Conservation (phyloP, 2,888 invertebrate genomes). For the Machimus atricapillus region DNA sequence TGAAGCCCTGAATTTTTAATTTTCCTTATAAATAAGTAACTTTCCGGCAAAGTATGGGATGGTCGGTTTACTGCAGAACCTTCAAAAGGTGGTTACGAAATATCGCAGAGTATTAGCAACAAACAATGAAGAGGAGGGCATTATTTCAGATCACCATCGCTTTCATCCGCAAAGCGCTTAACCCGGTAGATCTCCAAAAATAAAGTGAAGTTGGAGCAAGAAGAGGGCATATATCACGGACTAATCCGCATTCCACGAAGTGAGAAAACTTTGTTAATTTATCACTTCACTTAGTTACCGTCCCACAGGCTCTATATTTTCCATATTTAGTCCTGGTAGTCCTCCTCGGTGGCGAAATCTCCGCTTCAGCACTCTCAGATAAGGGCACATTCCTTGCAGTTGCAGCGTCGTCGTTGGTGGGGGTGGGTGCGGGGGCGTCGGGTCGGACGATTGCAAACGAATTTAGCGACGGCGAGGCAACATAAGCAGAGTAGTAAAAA, state of each 20-base stretch:
- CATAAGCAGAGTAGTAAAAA: conserved; percentile 26
- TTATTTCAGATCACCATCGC: conserved; percentile 6
- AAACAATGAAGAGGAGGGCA: not conserved
- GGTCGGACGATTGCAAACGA: conserved; percentile 23
- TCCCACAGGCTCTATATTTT: conserved; percentile 27
- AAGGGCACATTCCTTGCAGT: conserved; percentile 6
- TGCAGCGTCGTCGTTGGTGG: not conserved
- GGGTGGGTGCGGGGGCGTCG: not conserved
- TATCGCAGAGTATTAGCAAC: not conserved
- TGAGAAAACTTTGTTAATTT: conserved; percentile 38
- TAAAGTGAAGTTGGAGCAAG: not conserved
- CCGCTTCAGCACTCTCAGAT: conserved; percentile 24
- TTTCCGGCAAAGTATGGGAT: too few species aligned
- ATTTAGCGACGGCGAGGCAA: conserved; percentile 25
- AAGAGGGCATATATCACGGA: conserved; percentile 23
- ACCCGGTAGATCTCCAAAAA: conserved; percentile 14
- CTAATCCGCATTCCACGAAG: conserved; percentile 37
- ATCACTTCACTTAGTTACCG: conserved; percentile 33
- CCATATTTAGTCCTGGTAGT: conserved; percentile 27
- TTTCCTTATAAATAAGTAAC: not conserved
- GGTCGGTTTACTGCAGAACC: not conserved
- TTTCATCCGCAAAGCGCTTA: conserved; percentile 7
- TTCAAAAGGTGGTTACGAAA: not conserved
- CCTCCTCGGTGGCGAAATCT: conserved; percentile 23
- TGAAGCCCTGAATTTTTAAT: too few species aligned